Percentiles rank a stretch among this genome's conserved stretches.
These are phyloP conservation scores for Brenthis hecate DNA, from an alignment of 2,888 invertebrate genomes.

Conservation along the genomic window DNA sequence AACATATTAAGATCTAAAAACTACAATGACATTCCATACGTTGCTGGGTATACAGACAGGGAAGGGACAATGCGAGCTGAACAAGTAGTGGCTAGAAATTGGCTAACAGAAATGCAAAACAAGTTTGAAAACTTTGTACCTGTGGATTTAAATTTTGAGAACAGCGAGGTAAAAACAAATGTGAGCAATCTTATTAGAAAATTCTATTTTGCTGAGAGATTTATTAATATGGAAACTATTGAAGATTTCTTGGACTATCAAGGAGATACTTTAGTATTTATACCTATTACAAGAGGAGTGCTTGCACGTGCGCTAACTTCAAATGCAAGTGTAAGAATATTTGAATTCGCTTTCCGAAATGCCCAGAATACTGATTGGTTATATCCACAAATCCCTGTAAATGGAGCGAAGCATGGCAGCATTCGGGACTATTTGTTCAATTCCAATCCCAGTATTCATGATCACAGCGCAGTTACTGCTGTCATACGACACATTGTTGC, in stretches of 20 bases:
- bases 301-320: slow-evolving; percentile 61
- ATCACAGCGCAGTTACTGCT: slow-evolving; percentile 47
- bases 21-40: slow-evolving; percentile 63
- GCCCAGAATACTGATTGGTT: slow-evolving; percentile 60
- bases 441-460: slow-evolving; percentile 52
- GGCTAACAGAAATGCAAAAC: slow-evolving; percentile 60
- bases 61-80: slow-evolving; percentile 68
- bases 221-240: slow-evolving; percentile 56
- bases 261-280: slow-evolving; percentile 63
- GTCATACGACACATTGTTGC: slow-evolving; percentile 52
- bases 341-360: slow-evolving; percentile 65
- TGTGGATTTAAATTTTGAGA: slow-evolving; percentile 56
- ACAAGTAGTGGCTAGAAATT: slow-evolving; percentile 53
- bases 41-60: slow-evolving; percentile 61
- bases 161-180: slow-evolving; percentile 44
- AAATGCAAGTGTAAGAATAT: slow-evolving; percentile 53
- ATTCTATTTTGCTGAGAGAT: slow-evolving; percentile 58
- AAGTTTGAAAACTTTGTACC: slow-evolving; percentile 66
- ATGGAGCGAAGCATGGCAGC: slow-evolving; percentile 64
- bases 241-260: slow-evolving; percentile 67
- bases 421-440: slow-evolving; percentile 66
- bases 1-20: slow-evolving; percentile 58
- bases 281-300: slow-evolving; percentile 60
- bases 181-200: slow-evolving; percentile 52
- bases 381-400: slow-evolving; percentile 56